These are phyloP conservation scores for Cyrtonyx montezumae DNA, from an alignment of 2,113 vertebrate species.

Conservation along the genomic window DNA sequence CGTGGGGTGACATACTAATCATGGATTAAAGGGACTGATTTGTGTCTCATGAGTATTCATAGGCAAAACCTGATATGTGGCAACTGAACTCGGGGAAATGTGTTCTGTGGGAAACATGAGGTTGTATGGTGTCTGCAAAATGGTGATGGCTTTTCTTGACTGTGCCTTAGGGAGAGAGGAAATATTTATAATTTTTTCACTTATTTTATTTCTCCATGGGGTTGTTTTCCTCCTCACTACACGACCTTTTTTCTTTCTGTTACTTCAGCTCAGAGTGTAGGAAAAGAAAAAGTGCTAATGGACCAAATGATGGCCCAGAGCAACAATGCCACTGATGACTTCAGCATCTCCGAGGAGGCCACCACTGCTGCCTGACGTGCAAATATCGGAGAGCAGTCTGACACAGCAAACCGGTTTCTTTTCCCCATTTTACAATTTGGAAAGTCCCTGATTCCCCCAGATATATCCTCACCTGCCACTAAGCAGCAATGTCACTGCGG, in stretches of 20 bases:
- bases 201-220: not conserved
- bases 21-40: slow-evolving; percentile 56
- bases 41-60: slow-evolving; percentile 71
- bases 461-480: not conserved
- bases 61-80: slow-evolving; percentile 61
- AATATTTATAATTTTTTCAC: slow-evolving; percentile 37
- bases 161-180: slow-evolving; percentile 19
- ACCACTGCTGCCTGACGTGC: not conserved
- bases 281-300: not conserved
- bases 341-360: not conserved
- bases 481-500: not conserved
- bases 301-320: not conserved
- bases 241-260: not conserved
- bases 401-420: not conserved
- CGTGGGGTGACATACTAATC: slow-evolving; percentile 50
- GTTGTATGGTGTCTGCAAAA: slow-evolving; percentile 28
- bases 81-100: slow-evolving; percentile 16
- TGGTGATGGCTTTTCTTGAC: slow-evolving; percentile 22
- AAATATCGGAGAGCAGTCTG: not conserved
- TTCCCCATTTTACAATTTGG: slow-evolving; percentile 31
- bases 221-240: not conserved
- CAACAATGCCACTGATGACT: not conserved
- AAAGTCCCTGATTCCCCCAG: slow-evolving; percentile 22
- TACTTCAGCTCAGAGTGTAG: not conserved
- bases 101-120: slow-evolving; percentile 40